These are phyloP conservation scores for Hiodon alosoides DNA, from an alignment of 2,113 vertebrate species.

Conservation along the genomic window DNA sequence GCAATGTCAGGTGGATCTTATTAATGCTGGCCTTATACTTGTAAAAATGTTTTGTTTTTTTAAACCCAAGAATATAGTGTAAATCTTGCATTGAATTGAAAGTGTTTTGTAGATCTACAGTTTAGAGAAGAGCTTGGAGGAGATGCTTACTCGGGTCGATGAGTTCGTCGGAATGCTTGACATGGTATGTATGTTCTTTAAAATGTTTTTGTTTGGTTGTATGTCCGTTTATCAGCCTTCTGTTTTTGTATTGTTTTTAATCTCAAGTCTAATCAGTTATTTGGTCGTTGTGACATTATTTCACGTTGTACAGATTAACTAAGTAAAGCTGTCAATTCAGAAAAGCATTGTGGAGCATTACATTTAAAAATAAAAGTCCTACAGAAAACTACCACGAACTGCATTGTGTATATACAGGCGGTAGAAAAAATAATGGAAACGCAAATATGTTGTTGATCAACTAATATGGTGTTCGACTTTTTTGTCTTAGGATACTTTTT, in stretches of 20 bases:
- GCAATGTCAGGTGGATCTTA: background rate
- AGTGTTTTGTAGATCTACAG: constrained; percentile 59
- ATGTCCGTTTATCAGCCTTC: background rate
- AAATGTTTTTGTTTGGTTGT: background rate
- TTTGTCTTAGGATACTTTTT: too few species aligned
- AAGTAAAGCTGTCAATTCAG: background rate
- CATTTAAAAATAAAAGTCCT: too few species aligned
- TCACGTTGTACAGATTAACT: background rate
- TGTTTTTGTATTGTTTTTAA: background rate
- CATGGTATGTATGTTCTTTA: constrained; percentile 63
- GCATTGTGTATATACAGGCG: too few species aligned
- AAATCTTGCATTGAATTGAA: background rate
- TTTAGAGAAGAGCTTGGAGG: constrained; percentile 81
- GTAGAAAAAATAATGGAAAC: too few species aligned
- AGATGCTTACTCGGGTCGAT: constrained; percentile 86
- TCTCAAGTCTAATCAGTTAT: too few species aligned
- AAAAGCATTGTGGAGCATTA: too few species aligned
- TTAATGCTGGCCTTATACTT: background rate
- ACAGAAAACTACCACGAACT: too few species aligned
- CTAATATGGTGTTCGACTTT: too few species aligned
- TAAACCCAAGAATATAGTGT: background rate
- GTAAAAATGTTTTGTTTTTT: background rate
- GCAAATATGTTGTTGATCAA: too few species aligned
- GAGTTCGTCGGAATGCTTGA: constrained; percentile 95
- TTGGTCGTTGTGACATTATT: background rate